Base-by-base conservation (phyloP, 2,797 vertebrate genomes). In the Zenarchopterus dispar region DNA sequence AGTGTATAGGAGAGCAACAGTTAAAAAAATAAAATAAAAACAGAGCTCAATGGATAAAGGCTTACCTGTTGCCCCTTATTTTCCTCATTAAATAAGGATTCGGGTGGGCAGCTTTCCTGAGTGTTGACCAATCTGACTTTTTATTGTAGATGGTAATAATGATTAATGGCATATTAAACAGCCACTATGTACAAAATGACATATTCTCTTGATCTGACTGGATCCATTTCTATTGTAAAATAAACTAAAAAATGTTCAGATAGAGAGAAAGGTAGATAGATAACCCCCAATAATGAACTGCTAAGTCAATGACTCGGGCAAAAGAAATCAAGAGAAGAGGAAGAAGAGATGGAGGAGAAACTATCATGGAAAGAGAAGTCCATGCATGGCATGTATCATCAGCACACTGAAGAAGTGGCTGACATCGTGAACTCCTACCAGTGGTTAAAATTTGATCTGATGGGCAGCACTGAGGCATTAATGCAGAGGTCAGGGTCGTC, bases 21-120 rank as follows among this genome's bases (percentile, higher is more conserved):
- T 70, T 15, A 39, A 2, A 36, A 10, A 36, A 36, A 36, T 11
- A 36, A 36, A 31, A 31, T 4, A 31, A 84, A 88, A 90, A 88
- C 88, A 87, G 81, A 82, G 81, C 85, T 90, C 78, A 89, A 88
- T 88, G 75, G 78, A 89, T 91, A 87, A 90, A 90, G 83, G 79
- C 64, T 56, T 88, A 89, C 78, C 86, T 88, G 86, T 86, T 84
- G 78, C 79, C 65, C 73, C 80, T 87, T 84, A 74, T 89, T 87
- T 86, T 82, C 46, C 73, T 78, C 82, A 58, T 74, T 67, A 87
- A 86, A 87, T 82, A 78, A 82, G 78, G 69, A 75, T 78, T 24
- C 26, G 39, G 47, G 71, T 80, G 83, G 83, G 89, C 89, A 85
- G 82, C 63, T 87, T 71, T 67, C 61, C 84, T 84, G 70, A 57